Evolutionary conservation across 37 sponge, comb jelly and placozoan genomes (phyloP).

Genomic region (Axinella damicornis): DNA sequence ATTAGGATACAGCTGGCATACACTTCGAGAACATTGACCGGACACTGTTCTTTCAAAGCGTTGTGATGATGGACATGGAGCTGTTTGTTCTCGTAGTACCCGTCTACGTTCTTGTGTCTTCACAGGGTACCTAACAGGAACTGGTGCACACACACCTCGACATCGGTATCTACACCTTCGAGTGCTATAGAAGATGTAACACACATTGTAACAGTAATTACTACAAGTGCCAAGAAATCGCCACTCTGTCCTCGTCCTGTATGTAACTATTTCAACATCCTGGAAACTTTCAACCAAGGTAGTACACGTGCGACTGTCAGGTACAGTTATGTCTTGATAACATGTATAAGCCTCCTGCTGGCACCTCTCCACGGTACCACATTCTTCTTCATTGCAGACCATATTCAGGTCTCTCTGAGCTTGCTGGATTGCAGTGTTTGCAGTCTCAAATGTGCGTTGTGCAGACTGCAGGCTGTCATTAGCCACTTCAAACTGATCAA

Average conservation of each 20-base stretch:
- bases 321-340: not conserved
- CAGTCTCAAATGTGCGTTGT: not conserved
- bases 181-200: not conserved
- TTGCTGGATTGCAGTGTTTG: not conserved
- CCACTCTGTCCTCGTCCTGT: not conserved
- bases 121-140: not conserved
- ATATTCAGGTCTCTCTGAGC: not conserved
- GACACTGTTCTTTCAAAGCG: not conserved
- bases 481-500: not conserved
- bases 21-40: not conserved
- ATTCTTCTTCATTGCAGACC: conserved; percentile 9
- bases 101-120: not conserved
- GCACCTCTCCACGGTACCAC: not conserved
- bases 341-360: not conserved
- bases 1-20: no score
- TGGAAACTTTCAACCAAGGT: not conserved
- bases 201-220: not conserved
- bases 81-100: not conserved
- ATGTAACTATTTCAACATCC: not conserved
- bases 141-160: not conserved
- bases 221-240: not conserved
- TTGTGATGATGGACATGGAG: not conserved
- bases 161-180: not conserved
- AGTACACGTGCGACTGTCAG: not conserved
- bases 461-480: conserved; percentile 9